Evolutionary conservation across 2,113 vertebrate genomes (phyloP).

Genomic region (Spilogale gracilis): DNA sequence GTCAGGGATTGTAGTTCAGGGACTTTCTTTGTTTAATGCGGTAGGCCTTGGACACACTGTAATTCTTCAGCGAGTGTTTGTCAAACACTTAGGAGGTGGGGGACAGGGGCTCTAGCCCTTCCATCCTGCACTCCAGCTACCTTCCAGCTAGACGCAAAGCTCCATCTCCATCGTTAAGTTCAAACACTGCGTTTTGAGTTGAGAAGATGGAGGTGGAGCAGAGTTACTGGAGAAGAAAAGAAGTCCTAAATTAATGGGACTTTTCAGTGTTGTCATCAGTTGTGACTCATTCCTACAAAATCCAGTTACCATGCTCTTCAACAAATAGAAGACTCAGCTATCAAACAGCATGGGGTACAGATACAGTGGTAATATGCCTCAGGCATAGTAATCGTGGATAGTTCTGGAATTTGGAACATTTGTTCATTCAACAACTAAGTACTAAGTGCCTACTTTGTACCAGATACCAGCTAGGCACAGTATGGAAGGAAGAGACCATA

Average conservation of each 20-base stretch:
- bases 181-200: background rate
- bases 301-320: background rate
- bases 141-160: background rate
- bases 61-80: background rate
- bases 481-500: background rate
- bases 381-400: background rate
- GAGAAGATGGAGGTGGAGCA: too few species aligned
- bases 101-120: background rate
- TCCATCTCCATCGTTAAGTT: background rate
- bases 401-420: background rate
- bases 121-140: background rate
- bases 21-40: slow-evolving; percentile 24
- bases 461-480: background rate
- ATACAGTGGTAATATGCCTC: background rate
- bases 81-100: too few species aligned
- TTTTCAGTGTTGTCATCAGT: background rate
- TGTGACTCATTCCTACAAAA: slow-evolving; percentile 14
- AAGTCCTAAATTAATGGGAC: background rate
- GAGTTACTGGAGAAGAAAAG: background rate
- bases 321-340: background rate
- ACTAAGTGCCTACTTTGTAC: background rate
- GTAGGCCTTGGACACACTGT: background rate
- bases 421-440: background rate
- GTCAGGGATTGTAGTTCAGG: background rate
- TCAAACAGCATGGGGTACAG: background rate